These are phyloP conservation scores for Calidris pugnax DNA, from an alignment of 2,113 vertebrate species.

Conservation along the genomic window DNA sequence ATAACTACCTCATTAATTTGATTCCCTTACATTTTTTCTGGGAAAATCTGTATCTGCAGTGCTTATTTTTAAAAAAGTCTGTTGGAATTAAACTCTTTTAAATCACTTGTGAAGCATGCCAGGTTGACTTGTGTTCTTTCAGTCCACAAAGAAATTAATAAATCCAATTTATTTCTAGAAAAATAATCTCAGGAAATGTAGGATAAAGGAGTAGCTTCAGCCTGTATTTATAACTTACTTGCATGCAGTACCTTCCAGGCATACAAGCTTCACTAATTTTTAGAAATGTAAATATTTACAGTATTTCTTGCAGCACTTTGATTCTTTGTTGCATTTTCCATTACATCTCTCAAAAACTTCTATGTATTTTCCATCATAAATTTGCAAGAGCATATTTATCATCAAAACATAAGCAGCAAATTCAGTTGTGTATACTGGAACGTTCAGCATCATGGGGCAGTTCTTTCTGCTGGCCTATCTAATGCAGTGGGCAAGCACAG, in stretches of 20 bases:
- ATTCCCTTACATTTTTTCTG: not conserved
- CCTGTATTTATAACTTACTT: not conserved
- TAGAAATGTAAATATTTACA: slow-evolving; percentile 65
- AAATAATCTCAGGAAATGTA: not conserved
- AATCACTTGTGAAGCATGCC: not conserved
- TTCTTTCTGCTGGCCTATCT: not conserved
- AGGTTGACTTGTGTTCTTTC: not conserved
- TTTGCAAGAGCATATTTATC: slow-evolving; percentile 20
- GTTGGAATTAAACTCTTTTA: not conserved
- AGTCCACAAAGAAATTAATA: not conserved
- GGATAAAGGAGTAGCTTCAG: not conserved
- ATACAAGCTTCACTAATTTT: slow-evolving; percentile 39
- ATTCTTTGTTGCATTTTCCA: slow-evolving; percentile 45
- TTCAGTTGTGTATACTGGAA: not conserved
- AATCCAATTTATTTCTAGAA: not conserved
- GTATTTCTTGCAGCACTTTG: slow-evolving; percentile 24
- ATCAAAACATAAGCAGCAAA: not conserved
- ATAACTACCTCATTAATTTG: not conserved
- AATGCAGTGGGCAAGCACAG: not conserved
- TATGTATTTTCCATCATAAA: slow-evolving; percentile 27
- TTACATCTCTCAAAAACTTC: slow-evolving; percentile 10
- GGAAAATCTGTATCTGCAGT: not conserved
- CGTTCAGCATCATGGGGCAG: not conserved
- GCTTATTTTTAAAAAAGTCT: not conserved
- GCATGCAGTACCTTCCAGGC: not conserved